Evolutionary conservation across 2,888 invertebrate genomes (phyloP), one percentile per base, ranked within the genome.

Genomic region (Conops quadrifasciatus): DNA sequence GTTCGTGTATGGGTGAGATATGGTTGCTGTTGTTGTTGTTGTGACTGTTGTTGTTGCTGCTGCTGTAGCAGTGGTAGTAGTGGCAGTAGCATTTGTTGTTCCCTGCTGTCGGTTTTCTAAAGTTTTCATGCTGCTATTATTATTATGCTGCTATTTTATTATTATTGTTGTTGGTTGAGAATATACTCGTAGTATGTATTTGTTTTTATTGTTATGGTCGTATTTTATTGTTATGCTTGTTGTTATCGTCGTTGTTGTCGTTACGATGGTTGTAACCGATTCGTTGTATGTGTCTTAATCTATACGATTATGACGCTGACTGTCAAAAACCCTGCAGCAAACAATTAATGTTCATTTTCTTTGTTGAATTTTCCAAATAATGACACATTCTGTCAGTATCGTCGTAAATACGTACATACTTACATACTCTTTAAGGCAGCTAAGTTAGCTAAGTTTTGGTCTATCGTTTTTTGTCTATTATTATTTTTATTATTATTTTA

Each of bases 241-340:
- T 49, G 51, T 26, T 65, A 24, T 49, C 19, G 62, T 24, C n/a
- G 64, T 51, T 64, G 64, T 28, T 51, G 49, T 51, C 28, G 66
- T 45, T 56, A 36, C 19, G 7, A 24, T 59, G 56, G 47, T 49
- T 68, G 36, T 68, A 21, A 21, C 62, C 60, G 68, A 62, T 68
- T 68, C 36, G 5, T 36, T 9, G 36, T 9, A 62, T 68, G 68
- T 68, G 60, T 68, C 68, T 68, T 68, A 68, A 68, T 68, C 68
- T 68, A 36, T 16, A 36, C 45, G 68, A 62, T 68, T 68, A 68
- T 68, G 62, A 68, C 68, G 68, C 68, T 62, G 9, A 49, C 51
- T 51, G 9, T 24, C 16, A 47, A n/a, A n/a, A 30, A 43, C 67
- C 47, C n/a, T 67, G 58, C 45, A 58, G 58, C 59, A 58, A 36